These are phyloP conservation scores for Lasioglossum malachurum DNA, from an alignment of 2,888 invertebrate genomes.

Conservation along the genomic window DNA sequence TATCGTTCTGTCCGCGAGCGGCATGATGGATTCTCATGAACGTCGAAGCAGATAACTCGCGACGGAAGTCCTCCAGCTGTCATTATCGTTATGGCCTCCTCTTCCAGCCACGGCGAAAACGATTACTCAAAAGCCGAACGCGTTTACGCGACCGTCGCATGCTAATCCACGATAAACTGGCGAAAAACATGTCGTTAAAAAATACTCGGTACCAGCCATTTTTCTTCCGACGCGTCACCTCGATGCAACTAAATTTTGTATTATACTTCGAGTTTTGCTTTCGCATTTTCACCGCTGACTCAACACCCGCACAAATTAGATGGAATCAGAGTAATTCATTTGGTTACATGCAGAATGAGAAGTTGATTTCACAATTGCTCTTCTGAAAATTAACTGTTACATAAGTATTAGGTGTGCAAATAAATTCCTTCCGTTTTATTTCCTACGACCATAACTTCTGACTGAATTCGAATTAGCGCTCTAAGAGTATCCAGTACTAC, in stretches of 20 bases:
- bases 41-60: constrained; percentile 55
- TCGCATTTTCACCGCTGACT: neutral
- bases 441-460: too few relatives aligned
- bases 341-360: neutral
- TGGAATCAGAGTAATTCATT: neutral
- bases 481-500: too few relatives aligned
- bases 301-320: neutral
- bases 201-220: constrained; percentile 24
- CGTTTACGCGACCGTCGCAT: constrained; percentile 57
- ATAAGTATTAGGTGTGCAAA: too few relatives aligned
- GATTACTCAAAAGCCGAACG: constrained; percentile 63
- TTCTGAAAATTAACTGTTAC: neutral
- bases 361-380: neutral
- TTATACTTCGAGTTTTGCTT: neutral
- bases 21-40: constrained; percentile 63
- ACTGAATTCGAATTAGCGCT: too few relatives aligned
- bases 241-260: neutral
- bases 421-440: too few relatives aligned
- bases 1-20: constrained; percentile 43
- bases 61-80: constrained; percentile 35
- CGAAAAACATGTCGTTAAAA: constrained; percentile 31
- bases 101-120: constrained; percentile 39
- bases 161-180: constrained; percentile 57
- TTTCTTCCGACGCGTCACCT: neutral
- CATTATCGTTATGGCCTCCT: constrained; percentile 43